Percentiles rank a stretch among this genome's conserved stretches.
These are phyloP conservation scores for Umimayanthus chanpuru DNA, from an alignment of 92 coral and sea anemone species.

Conservation along the genomic window DNA sequence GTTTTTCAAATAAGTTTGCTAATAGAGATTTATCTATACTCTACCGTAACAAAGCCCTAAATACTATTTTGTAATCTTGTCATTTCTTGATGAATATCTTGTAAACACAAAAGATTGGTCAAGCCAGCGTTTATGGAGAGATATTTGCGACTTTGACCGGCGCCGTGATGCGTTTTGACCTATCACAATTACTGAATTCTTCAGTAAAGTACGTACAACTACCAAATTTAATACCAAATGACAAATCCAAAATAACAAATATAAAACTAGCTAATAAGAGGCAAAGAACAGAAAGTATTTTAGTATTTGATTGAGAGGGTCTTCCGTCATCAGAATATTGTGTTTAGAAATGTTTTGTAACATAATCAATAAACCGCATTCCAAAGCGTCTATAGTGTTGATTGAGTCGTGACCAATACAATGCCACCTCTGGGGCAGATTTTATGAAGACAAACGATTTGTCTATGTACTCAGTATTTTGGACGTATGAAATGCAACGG, in stretches of 20 bases:
- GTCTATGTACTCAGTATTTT: background rate
- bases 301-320: constrained; percentile 3
- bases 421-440: background rate
- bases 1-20: background rate
- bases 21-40: background rate
- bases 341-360: constrained; percentile 21
- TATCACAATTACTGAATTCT: background rate
- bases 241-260: background rate
- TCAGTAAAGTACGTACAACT: background rate
- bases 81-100: background rate
- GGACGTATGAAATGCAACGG: background rate
- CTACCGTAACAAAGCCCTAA: background rate
- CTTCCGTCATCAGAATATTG: constrained; percentile 9
- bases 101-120: background rate
- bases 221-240: too few relatives aligned
- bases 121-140: background rate
- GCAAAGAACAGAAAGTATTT: background rate
- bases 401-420: background rate
- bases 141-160: too few relatives aligned
- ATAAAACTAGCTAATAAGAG: background rate
- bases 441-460: constrained; percentile 10
- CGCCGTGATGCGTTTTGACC: background rate
- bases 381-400: background rate
- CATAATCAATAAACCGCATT: constrained; percentile 4
- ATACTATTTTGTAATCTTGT: background rate